Conservation (phyloP, 64 coral and sea anemone genomes). For the Dendronephthya gigantea region DNA sequence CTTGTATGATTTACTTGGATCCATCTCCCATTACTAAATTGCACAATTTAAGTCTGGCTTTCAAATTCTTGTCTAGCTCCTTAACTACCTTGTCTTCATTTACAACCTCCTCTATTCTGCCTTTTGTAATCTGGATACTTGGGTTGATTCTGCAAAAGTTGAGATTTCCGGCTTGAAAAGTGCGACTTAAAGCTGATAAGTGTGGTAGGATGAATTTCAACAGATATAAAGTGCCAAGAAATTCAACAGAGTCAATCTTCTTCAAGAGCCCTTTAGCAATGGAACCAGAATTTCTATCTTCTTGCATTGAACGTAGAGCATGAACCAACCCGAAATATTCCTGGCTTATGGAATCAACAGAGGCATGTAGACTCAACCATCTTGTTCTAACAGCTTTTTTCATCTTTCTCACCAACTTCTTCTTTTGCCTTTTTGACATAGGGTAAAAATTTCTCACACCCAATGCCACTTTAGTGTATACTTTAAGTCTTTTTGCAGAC, state of each 20-base stretch:
- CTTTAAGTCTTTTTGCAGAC: slow-evolving; percentile 30
- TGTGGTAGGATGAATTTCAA: slow-evolving; percentile 9
- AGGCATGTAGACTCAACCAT: slow-evolving; percentile 34
- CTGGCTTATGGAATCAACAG: slow-evolving; percentile 25
- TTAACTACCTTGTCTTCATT: no score
- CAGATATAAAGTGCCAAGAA: slow-evolving; percentile 12
- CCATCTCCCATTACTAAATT: not conserved
- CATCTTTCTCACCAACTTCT: slow-evolving; percentile 14
- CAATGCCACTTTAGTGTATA: slow-evolving; percentile 31
- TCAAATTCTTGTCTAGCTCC: not conserved
- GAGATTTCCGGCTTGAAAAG: not conserved
- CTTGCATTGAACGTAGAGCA: slow-evolving; percentile 2
- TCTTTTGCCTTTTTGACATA: slow-evolving; percentile 25
- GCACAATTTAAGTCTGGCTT: slow-evolving; percentile 1
- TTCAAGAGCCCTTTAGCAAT: slow-evolving; percentile 30
- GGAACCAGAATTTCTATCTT: slow-evolving; percentile 7
- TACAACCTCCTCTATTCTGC: no score
- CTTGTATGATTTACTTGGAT: not conserved
- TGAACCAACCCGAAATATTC: slow-evolving; percentile 21
- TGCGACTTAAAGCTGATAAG: slow-evolving; percentile 6
- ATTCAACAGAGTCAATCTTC: slow-evolving; percentile 17
- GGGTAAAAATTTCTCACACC: no score
- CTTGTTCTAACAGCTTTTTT: slow-evolving; percentile 32
- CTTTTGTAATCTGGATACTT: no score
- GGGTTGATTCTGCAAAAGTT: slow-evolving; percentile 19